A percentile compares a stretch with the other conserved stretches of the same genome.
These are phyloP conservation scores for Equus quagga DNA, from an alignment of 2,113 vertebrate species.

Conservation along the genomic window DNA sequence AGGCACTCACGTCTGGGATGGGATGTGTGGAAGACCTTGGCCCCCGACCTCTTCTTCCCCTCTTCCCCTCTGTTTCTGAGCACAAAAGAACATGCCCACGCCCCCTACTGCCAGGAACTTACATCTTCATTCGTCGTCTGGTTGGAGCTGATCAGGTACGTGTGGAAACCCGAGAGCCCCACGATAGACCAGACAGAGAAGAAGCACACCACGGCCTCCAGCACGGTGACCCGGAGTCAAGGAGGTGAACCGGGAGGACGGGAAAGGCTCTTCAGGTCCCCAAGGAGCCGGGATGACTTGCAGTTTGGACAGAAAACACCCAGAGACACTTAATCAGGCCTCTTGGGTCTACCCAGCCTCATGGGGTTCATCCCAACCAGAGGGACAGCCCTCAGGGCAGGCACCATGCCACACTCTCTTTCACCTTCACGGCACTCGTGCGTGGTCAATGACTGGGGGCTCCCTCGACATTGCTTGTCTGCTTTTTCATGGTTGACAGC, in stretches of 20 bases:
- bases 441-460: background rate
- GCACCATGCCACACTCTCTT: accelerated
- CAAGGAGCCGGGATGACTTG: accelerated
- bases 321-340: background rate
- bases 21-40: accelerated
- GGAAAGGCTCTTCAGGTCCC: accelerated
- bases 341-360: background rate
- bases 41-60: background rate
- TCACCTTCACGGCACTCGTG: accelerated
- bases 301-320: background rate
- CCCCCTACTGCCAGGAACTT: constrained; percentile 83
- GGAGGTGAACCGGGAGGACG: constrained; percentile 77
- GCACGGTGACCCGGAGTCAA: constrained; percentile 93
- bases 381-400: background rate
- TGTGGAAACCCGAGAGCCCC: constrained; percentile 98
- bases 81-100: accelerated
- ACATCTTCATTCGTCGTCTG: constrained; percentile 99
- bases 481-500: too few relatives aligned
- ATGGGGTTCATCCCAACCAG: background rate
- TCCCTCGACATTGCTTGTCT: background rate
- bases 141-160: constrained; percentile 99
- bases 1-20: background rate
- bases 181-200: constrained; percentile 99
- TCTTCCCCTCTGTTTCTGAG: background rate
- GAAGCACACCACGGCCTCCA: constrained; percentile 99